phyloP scores from a whole-genome alignment of 2,888 invertebrate genomes.

The Melitaea athalia region DNA sequence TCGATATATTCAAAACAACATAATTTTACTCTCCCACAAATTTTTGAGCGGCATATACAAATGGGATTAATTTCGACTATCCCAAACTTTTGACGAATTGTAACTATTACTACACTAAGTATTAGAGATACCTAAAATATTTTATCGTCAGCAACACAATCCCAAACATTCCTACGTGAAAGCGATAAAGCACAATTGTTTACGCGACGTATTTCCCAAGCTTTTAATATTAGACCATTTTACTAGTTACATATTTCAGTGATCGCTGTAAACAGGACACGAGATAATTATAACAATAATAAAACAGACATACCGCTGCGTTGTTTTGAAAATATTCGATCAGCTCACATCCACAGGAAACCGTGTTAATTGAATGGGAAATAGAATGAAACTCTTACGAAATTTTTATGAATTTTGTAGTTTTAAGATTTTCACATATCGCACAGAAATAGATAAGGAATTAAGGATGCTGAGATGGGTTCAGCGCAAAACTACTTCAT shows the following conservation, averaged over 20 bases:
- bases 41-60: no score
- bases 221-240: slow-evolving; percentile 1
- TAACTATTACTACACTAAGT: not conserved
- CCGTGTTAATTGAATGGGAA: slow-evolving; percentile 10
- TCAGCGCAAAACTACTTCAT: no score
- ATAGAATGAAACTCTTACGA: not conserved
- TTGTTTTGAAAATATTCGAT: slow-evolving; percentile 13
- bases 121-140: not conserved
- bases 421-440: not conserved
- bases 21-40: no score
- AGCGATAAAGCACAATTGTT: not conserved
- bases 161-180: not conserved
- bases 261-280: slow-evolving; percentile 1
- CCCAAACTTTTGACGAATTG: no score
- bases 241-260: not conserved
- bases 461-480: no score
- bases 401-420: not conserved
- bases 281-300: slow-evolving; percentile 5
- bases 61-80: no score
- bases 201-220: not conserved
- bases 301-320: slow-evolving; percentile 4
- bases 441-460: no score
- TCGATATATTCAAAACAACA: no score
- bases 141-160: not conserved
- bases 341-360: slow-evolving; percentile 4